phyloP scores from a whole-genome alignment of 2,113 vertebrate genomes.

The Otocyon megalotis region DNA sequence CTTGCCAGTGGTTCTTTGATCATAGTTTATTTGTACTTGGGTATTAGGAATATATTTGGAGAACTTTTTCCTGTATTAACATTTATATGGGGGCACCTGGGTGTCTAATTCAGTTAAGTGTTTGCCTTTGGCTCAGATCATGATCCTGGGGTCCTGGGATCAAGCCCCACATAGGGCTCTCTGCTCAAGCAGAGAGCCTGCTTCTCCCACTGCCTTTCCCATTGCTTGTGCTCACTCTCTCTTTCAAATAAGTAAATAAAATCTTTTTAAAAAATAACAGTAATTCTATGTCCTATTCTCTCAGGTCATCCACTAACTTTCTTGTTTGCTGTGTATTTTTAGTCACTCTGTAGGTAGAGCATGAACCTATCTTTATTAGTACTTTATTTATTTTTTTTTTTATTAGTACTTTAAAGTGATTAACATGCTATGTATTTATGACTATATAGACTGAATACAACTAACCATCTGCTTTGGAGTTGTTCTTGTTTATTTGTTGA shows the following conservation, averaged over 20 bases:
- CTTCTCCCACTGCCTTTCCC: no score
- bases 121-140: no score
- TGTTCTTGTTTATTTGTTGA: not conserved
- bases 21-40: not conserved
- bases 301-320: conserved; percentile 19
- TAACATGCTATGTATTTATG: conserved; percentile 26
- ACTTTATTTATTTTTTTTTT: no score
- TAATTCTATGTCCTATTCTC: not conserved
- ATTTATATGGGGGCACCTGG: not conserved
- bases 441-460: conserved; percentile 4
- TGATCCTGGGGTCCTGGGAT: no score
- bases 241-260: no score
- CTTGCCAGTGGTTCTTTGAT: not conserved
- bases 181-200: no score
- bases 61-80: not conserved
- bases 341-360: conserved; percentile 8
- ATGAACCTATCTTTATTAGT: conserved; percentile 22
- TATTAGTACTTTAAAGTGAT: conserved; percentile 9
- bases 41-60: not conserved
- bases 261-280: no score
- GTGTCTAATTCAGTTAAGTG: no score
- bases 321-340: conserved; percentile 46
- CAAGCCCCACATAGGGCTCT: no score
- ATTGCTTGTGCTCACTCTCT: no score
- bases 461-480: conserved; percentile 6